Percentiles rank a stretch among this genome's conserved stretches.
These are phyloP conservation scores for Hybognathus amarus DNA, from an alignment of 2,797 vertebrate species.

Conservation along the genomic window DNA sequence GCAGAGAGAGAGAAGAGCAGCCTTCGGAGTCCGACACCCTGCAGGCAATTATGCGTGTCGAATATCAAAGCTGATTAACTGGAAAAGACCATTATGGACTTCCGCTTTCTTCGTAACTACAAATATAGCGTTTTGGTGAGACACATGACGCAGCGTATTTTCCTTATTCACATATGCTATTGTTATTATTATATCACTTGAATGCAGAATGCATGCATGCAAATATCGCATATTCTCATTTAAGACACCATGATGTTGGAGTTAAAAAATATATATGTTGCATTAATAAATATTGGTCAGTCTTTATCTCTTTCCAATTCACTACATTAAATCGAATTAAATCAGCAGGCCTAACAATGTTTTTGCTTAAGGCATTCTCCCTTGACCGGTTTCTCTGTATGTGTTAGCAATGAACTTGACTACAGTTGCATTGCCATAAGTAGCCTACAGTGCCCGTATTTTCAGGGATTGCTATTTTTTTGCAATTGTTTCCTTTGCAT, in stretches of 20 bases:
- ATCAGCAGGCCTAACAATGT: slow-evolving; percentile 17
- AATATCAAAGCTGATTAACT: slow-evolving; percentile 76
- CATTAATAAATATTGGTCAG: background rate
- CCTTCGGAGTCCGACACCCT: slow-evolving; percentile 9
- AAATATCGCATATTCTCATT: background rate
- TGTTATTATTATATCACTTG: background rate
- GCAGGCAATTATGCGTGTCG: slow-evolving; percentile 52
- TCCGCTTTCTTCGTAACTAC: slow-evolving; percentile 80
- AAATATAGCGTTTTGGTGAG: slow-evolving; percentile 89
- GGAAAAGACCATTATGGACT: slow-evolving; percentile 83
- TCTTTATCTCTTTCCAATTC: background rate
- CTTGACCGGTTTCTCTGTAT: background rate
- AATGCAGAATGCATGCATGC: background rate
- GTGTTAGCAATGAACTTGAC: background rate
- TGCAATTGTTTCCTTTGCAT: background rate
- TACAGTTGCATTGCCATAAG: background rate
- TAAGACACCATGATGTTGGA: background rate
- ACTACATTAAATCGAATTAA: background rate
- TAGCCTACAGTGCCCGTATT: background rate
- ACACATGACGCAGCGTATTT: slow-evolving; percentile 72
- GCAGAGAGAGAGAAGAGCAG: slow-evolving; percentile 50
- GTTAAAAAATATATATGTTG: background rate
- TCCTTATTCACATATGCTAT: background rate
- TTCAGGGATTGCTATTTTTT: background rate
- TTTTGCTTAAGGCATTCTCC: slow-evolving; percentile 17